Conservation (phyloP, 2,113 vertebrate species). For the Calonectris borealis region DNA sequence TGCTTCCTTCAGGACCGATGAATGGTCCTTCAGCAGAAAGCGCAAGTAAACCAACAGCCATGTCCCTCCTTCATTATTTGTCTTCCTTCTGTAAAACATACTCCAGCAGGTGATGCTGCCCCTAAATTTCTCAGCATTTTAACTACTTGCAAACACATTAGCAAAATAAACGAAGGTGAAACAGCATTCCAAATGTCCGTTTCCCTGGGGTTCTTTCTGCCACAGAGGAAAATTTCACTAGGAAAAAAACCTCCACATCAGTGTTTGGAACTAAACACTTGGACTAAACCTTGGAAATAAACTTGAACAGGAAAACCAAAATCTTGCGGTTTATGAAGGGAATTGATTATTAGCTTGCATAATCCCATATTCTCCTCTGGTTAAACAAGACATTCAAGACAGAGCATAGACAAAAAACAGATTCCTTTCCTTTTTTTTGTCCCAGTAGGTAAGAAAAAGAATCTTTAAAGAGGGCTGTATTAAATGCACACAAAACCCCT, state of each 20-base stretch:
- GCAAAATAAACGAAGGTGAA: neutral
- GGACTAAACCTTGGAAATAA: neutral
- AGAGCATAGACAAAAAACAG: neutral
- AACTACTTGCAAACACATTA: neutral
- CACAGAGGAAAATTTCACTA: neutral
- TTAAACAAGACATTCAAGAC: neutral
- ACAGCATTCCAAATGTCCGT: neutral
- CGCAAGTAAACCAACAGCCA: neutral
- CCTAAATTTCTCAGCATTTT: neutral
- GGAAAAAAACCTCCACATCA: neutral
- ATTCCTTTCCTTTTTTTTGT: no score
- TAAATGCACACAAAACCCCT: neutral
- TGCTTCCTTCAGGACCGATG: neutral
- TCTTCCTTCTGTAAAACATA: neutral
- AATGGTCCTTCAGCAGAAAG: neutral
- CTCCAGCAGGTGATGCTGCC: conserved; percentile 14
- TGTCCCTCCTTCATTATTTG: neutral
- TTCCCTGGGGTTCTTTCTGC: neutral
- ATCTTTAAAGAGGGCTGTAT: neutral
- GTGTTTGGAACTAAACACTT: neutral
- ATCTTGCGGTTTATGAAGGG: neutral
- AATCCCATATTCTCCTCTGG: neutral
- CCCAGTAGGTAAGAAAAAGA: neutral
- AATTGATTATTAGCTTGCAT: neutral
- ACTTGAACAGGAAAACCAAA: neutral